Base-by-base conservation (phyloP, 2,113 vertebrate species). In the Sander lucioperca region DNA sequence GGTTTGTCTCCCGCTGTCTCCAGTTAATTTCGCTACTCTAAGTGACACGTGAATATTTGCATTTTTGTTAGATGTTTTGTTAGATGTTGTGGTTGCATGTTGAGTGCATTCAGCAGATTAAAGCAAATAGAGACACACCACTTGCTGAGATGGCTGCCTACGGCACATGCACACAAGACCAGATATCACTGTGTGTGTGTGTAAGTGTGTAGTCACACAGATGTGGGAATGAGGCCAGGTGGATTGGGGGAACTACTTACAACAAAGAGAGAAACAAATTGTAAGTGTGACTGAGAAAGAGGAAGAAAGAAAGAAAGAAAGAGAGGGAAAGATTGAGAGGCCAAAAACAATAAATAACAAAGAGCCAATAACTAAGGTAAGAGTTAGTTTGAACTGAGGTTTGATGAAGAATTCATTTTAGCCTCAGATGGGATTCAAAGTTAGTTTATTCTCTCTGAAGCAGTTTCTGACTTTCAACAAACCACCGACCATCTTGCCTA, bases 371-470 rank as follows among this genome's bases (percentile, higher is more conserved):
- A 33, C 33, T 33, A 33, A 33, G 33, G 33, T 59, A 9, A 74
- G 45, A 67, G 62, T 18, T 8, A 67, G 64, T 64, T 75, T 74
- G 66, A 76, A 61, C 9, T 39, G 21, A 74, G 59, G 33, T 85
- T 80, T 72, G 80, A 67, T 79, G 63, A 78, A 82, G 54, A 76
- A 70, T 78, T 84, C 64, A 47, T 74, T 73, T 68, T 33, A 43
- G 23, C 81, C 61, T 39, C 50, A 71, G 72, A 84, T 65, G 71
- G 33, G 65, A 88, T 79, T 45, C 61, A 53, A 4, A 58, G 74
- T 88, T 75, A 74, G 54, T 89, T 88, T 80, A 74, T 77, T 88
- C 68, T 74, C 16, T 80, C 27, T 79, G 36, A 70, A 63, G 53
- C 33, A 43, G 57, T 85, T 51, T 80, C 48, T 25, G 73, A 62